A percentile compares a stretch with the other conserved stretches of the same genome.
Conservation (phyloP, 2,888 invertebrate genomes). For the Diachrysia chrysitis region DNA sequence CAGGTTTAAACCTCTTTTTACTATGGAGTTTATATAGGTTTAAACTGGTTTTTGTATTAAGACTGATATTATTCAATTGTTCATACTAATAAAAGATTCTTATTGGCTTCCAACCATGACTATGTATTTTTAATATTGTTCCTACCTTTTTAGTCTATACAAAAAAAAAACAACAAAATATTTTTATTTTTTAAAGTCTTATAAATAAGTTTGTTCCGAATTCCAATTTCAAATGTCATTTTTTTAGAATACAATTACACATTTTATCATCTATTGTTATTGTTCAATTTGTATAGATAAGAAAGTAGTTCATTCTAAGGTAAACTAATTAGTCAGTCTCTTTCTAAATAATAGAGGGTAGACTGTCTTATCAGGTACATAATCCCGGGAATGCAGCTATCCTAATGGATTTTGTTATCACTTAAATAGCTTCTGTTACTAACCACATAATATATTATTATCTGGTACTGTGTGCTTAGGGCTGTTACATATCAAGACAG, state of each 20-base stretch:
- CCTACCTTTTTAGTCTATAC: no score
- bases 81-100: no score
- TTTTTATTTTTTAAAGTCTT: no score
- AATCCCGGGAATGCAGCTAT: constrained; percentile 44
- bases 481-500: no score
- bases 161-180: no score
- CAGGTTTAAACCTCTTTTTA: no score
- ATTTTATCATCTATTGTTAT: not conserved
- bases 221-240: constrained; percentile 12
- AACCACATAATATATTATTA: constrained; percentile 15
- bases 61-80: no score
- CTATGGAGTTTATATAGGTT: no score
- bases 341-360: constrained; percentile 14
- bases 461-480: constrained; percentile 21
- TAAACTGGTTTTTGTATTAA: no score
- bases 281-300: constrained; percentile 10
- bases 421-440: constrained; percentile 23
- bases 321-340: constrained; percentile 28
- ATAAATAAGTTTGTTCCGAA: not conserved
- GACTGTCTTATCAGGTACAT: constrained; percentile 37
- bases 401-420: constrained; percentile 50
- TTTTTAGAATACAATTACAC: constrained; percentile 11
- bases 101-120: no score
- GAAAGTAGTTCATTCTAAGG: constrained; percentile 15
- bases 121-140: no score